phyloP scores from a whole-genome alignment of 2,797 vertebrate species.

The Remorina albescens region DNA sequence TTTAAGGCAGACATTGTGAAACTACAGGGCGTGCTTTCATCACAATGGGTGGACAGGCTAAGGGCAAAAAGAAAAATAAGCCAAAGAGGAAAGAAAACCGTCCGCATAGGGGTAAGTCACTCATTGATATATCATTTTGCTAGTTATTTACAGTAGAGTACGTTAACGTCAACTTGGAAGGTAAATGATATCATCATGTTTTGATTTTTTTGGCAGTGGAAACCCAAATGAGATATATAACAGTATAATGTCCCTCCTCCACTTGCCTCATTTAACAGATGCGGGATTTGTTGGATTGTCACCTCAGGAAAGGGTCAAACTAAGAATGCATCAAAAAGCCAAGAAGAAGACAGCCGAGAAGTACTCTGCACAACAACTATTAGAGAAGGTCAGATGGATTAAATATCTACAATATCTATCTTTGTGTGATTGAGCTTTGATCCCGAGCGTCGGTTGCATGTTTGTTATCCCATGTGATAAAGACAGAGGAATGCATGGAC shows the following conservation, averaged over 20 bases:
- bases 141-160: slow-evolving; percentile 27
- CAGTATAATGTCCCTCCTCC: neutral
- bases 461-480: slow-evolving; percentile 16
- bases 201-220: neutral
- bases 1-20: neutral
- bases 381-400: slow-evolving; percentile 82
- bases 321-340: slow-evolving; percentile 85
- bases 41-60: slow-evolving; percentile 86
- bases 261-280: slow-evolving; percentile 48
- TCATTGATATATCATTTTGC: slow-evolving; percentile 8
- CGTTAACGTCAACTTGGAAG: slow-evolving; percentile 1
- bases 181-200: neutral
- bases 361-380: slow-evolving; percentile 83
- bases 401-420: neutral
- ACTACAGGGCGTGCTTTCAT: neutral
- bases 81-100: slow-evolving; percentile 79
- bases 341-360: slow-evolving; percentile 88
- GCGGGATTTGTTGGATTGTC: slow-evolving; percentile 71
- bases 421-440: neutral
- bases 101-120: slow-evolving; percentile 72
- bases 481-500: slow-evolving; percentile 87
- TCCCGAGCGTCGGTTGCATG: neutral
- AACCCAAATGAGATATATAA: neutral
- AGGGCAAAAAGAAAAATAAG: slow-evolving; percentile 85
- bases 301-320: slow-evolving; percentile 85